Base-by-base conservation (phyloP, 92 coral and sea anemone genomes). In the Zoanthus sociatus region DNA sequence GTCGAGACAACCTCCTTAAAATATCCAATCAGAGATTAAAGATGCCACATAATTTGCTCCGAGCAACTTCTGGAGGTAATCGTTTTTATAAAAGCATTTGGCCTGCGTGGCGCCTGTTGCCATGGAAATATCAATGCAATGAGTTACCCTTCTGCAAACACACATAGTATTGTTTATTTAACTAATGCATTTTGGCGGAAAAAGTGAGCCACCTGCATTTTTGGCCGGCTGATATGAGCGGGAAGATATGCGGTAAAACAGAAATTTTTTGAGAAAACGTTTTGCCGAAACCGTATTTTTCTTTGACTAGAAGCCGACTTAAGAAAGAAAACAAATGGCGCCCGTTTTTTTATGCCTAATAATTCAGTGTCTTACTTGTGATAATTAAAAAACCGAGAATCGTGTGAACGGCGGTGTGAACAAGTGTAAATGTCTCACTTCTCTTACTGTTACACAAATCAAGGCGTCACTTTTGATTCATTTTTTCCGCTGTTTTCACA, bases 121-220 rank as follows among this genome's bases (percentile, higher is more conserved):
- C 85, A 81, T 81, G 58, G 85, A 15, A n/a, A 67, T 81, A 32
- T 44, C 85, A 67, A 11, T 20, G 85, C 73, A 47, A 18, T 67
- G 74, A 81, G 73, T 55, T 66, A n/a, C 64, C 76, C 85, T 79
- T 81, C 85, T 81, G 85, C 85, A 81, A 81, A 81, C 85, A 81
- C 61, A 81, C 47, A 20, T 81, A 48, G 85, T 48, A 15, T 6
- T 81, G 73, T 81, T 81, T 74, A 81, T 53, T 81, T 73, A 66
- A 64, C 85, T 81, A 81, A 81, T 81, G 85, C 85, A 81, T 68
- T 74, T 81, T 15, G 55, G 85, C 74, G 85, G 85, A 81, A 81
- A 64, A 50, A 0, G 45, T 58, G n/a, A 20, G 42, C 21, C 85
- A 81, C 85, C 85, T 81, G 85, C 85, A 16, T 21, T 37, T 15